These are phyloP conservation scores for Gallinago solitaria DNA, from an alignment of 2,797 vertebrate species.

Conservation along the genomic window DNA sequence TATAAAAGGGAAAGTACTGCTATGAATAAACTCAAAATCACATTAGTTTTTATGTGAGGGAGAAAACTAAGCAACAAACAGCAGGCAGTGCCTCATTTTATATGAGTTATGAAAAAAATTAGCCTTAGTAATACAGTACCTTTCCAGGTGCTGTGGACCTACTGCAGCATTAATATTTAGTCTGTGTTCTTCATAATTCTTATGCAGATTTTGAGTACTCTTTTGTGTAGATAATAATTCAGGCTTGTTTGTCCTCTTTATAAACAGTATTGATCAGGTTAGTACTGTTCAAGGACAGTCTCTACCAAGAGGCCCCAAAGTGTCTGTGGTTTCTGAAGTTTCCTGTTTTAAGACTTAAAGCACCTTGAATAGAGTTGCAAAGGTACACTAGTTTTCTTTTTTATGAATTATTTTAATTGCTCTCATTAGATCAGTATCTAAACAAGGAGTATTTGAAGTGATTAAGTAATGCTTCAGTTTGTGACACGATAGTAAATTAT, in stretches of 20 bases:
- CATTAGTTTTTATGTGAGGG: not conserved
- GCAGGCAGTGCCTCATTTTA: not conserved
- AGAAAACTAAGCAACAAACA: not conserved
- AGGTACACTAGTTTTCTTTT: not conserved
- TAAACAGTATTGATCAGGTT: not conserved
- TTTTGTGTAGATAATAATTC: not conserved
- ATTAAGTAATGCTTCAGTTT: not conserved
- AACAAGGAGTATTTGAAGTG: not conserved
- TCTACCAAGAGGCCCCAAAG: not conserved
- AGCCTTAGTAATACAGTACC: not conserved
- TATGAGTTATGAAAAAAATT: not conserved
- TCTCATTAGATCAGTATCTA: not conserved
- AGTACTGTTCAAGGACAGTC: not conserved
- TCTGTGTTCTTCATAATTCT: not conserved
- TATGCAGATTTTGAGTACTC: not conserved
- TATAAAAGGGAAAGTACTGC: not conserved
- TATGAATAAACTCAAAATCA: not conserved
- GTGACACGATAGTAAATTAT: not conserved
- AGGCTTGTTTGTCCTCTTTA: not conserved
- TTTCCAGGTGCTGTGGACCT: not conserved
- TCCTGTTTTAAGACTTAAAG: not conserved
- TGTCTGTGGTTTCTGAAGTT: not conserved
- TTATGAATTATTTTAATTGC: not conserved
- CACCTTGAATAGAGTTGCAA: not conserved
- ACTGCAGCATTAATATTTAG: not conserved